Conservation (phyloP, 2,888 invertebrate species). For the Phlogophora meticulosa region DNA sequence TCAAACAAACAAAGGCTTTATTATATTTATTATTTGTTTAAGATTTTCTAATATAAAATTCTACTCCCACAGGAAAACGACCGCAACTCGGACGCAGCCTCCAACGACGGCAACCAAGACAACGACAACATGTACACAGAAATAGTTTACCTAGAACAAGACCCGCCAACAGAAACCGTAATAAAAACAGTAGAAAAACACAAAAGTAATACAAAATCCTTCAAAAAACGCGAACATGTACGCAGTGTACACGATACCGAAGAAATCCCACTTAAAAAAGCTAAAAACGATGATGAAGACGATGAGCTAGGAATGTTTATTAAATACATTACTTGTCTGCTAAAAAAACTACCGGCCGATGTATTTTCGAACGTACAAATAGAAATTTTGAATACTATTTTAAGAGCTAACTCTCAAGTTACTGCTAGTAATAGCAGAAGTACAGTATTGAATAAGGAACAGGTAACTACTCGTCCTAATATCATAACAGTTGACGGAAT, state of each 20-base stretch:
- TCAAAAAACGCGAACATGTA: slow-evolving; percentile 9
- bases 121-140: slow-evolving; percentile 69
- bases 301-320: slow-evolving; percentile 77
- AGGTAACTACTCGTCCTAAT: slow-evolving; percentile 17
- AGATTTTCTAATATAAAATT: not conserved
- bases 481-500: slow-evolving; percentile 45
- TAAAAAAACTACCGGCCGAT: slow-evolving; percentile 75
- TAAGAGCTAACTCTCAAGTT: slow-evolving; percentile 70
- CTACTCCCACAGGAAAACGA: slow-evolving; percentile 42
- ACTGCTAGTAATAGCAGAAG: slow-evolving; percentile 31
- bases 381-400: slow-evolving; percentile 79
- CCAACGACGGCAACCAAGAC: slow-evolving; percentile 41
- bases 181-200: slow-evolving; percentile 9
- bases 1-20: not conserved
- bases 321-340: slow-evolving; percentile 74
- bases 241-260: slow-evolving; percentile 10
- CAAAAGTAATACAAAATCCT: not conserved
- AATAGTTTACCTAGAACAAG: slow-evolving; percentile 74
- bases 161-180: slow-evolving; percentile 26
- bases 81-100: slow-evolving; percentile 55
- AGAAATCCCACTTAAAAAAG: slow-evolving; percentile 5
- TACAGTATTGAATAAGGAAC: slow-evolving; percentile 21
- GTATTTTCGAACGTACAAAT: slow-evolving; percentile 74
- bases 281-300: slow-evolving; percentile 26
- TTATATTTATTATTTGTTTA: not conserved